Evolutionary conservation across 2,113 vertebrate species (phyloP).

Genomic region (Synodontis membranacea): DNA sequence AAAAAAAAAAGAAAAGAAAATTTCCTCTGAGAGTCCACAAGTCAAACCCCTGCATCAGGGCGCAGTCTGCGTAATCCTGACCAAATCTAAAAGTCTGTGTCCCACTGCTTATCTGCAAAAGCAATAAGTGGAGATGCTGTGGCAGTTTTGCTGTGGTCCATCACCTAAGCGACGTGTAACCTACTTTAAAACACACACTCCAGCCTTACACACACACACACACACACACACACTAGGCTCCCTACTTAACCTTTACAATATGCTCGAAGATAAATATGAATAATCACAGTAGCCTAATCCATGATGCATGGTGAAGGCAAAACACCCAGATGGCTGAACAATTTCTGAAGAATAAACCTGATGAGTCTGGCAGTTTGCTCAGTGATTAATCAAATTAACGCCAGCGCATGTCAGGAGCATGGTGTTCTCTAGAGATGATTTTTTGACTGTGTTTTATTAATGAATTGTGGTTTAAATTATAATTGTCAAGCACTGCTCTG

Average conservation of each 20-base stretch:
- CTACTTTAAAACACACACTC: not conserved
- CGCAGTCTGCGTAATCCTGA: not conserved
- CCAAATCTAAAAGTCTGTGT: not conserved
- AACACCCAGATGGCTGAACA: slow-evolving; percentile 6
- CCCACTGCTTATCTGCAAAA: slow-evolving; percentile 3
- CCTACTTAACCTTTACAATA: not conserved
- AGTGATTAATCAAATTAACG: not conserved
- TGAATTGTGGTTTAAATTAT: not conserved
- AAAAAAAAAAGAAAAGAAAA: not conserved
- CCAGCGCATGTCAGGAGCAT: not conserved
- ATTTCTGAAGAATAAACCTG: slow-evolving; percentile 12
- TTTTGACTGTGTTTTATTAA: not conserved
- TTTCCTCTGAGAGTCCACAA: slow-evolving; percentile 19
- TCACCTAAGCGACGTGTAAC: not conserved
- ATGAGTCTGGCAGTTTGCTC: slow-evolving; percentile 3
- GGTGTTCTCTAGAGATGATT: not conserved
- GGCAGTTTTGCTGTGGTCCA: not conserved
- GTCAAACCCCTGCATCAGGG: slow-evolving; percentile 15
- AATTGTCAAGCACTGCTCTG: not conserved
- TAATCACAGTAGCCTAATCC: not conserved
- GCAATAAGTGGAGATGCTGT: not conserved
- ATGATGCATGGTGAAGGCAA: not conserved
- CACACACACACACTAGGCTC: not conserved
- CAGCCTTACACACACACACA: not conserved
- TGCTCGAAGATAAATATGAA: not conserved